Percentiles rank a stretch among this genome's conserved stretches.
Conservation (phyloP, 2,888 invertebrate genomes). For the Apotomis turbidana region DNA sequence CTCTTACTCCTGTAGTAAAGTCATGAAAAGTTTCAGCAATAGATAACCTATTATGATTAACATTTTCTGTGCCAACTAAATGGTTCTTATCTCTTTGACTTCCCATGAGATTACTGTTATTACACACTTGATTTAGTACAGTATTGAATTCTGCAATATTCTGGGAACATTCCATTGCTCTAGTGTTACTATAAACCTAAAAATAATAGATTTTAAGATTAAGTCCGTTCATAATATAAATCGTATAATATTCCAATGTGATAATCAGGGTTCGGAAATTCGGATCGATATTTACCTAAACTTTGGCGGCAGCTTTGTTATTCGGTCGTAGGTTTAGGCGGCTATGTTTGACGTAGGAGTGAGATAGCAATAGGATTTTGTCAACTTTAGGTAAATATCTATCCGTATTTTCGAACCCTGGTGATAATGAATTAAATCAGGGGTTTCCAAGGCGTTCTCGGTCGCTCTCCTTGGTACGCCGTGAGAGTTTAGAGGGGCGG, state of each 20-base stretch:
- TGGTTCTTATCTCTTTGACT: constrained; percentile 17
- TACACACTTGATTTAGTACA: constrained; percentile 35
- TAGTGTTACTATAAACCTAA: constrained; percentile 12
- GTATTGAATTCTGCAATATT: constrained; percentile 36
- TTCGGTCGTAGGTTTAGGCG: no score
- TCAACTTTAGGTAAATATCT: no score
- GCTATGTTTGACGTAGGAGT: no score
- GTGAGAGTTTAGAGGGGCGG: no score
- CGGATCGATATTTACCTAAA: no score
- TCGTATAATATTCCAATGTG: constrained; percentile 49
- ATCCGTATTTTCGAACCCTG: no score
- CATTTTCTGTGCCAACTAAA: constrained; percentile 43
- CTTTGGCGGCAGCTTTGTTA: no score
- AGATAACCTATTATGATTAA: constrained; percentile 50
- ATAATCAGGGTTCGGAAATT: background rate
- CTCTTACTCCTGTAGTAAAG: constrained; percentile 63
- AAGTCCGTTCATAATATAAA: background rate
- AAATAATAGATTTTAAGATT: background rate
- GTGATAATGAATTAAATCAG: no score
- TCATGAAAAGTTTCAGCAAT: constrained; percentile 62
- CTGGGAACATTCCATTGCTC: constrained; percentile 30
- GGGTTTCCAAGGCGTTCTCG: no score
- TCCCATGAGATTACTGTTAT: constrained; percentile 40
- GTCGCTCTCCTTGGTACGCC: no score
- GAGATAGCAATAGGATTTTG: no score